phyloP scores from a whole-genome alignment of 2,797 vertebrate species.

The Anguilla obscura region DNA sequence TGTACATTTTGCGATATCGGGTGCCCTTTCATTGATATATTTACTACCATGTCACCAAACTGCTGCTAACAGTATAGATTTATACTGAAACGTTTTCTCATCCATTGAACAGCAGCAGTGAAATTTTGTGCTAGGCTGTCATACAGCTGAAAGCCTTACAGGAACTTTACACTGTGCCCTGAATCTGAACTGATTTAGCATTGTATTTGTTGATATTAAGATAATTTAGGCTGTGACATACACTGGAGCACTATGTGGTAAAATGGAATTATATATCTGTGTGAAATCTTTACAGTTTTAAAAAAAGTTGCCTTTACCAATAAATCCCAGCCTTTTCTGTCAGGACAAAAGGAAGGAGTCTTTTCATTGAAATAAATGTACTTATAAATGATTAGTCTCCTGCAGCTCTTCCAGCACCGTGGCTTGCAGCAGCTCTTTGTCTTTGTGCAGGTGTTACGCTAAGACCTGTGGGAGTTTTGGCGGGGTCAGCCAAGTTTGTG shows the following conservation, averaged over 20 bases:
- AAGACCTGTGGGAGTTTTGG: constrained; percentile 17
- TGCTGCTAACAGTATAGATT: not conserved
- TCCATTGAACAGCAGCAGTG: not conserved
- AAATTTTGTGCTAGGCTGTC: not conserved
- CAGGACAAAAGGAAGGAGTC: not conserved
- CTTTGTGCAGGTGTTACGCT: not conserved
- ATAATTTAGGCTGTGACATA: not conserved
- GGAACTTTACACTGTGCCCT: not conserved
- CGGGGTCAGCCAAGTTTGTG: not conserved
- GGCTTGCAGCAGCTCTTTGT: not conserved
- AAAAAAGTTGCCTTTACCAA: not conserved
- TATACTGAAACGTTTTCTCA: not conserved
- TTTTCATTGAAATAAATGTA: not conserved
- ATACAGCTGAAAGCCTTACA: not conserved
- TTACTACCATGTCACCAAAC: not conserved
- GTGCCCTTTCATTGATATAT: not conserved
- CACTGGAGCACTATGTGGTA: not conserved
- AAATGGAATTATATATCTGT: not conserved
- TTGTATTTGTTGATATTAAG: not conserved
- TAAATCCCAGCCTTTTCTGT: not conserved
- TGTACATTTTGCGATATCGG: not conserved
- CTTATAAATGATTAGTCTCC: not conserved
- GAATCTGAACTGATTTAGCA: not conserved
- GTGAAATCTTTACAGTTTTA: not conserved
- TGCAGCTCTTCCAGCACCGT: not conserved